These are phyloP conservation scores for Drosophila melanica DNA, from an alignment of 1,140 invertebrate species.

Conservation along the genomic window DNA sequence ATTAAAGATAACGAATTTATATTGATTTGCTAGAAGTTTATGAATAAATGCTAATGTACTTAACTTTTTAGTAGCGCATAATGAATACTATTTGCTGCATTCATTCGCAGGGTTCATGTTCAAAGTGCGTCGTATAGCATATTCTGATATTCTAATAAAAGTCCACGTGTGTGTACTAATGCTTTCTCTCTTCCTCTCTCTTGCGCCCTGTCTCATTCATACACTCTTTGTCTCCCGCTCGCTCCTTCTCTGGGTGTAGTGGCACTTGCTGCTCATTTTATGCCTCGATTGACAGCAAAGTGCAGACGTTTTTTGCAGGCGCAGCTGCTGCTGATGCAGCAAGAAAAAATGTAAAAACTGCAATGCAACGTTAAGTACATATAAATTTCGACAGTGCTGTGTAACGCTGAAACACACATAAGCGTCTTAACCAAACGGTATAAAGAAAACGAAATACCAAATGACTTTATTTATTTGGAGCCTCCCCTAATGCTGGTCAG, in stretches of 20 bases:
- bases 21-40: background rate
- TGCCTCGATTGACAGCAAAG: conserved; percentile 72
- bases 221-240: conserved; percentile 9
- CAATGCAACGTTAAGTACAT: conserved; percentile 14
- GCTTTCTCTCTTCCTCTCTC: background rate
- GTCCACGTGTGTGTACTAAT: conserved; percentile 30
- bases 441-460: background rate
- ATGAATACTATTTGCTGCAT: conserved; percentile 40
- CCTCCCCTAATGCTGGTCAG: conserved; percentile 36
- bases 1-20: no score
- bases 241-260: conserved; percentile 52
- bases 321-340: conserved; percentile 31
- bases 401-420: background rate
- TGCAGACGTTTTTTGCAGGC: conserved; percentile 66
- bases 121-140: conserved; percentile 58
- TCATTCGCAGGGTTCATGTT: conserved; percentile 47
- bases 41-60: background rate
- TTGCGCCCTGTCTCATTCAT: background rate
- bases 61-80: conserved; percentile 1
- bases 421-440: background rate
- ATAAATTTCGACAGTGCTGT: conserved; percentile 1
- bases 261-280: conserved; percentile 82
- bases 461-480: background rate
- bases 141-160: conserved; percentile 70
- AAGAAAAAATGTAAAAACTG: background rate